Evolutionary conservation across 2,113 vertebrate genomes (phyloP), one percentile per base, ranked within the genome.

Genomic region (Megaleporinus macrocephalus): DNA sequence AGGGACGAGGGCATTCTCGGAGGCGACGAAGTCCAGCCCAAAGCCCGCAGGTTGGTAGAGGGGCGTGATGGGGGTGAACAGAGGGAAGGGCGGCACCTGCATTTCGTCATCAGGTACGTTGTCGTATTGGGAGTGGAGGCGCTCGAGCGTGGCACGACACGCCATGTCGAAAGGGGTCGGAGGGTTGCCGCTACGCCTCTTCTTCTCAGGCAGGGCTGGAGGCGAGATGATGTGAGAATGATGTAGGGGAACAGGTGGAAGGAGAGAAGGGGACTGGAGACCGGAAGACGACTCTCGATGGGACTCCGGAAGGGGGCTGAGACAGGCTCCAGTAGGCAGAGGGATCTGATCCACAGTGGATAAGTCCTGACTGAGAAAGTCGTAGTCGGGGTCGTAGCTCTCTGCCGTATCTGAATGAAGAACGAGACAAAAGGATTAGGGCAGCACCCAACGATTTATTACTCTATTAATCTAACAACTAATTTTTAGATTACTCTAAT

Each of bases 351-450:
- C 96, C 13, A 90, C 82, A 0, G 90, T 95, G 0, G 96, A 98
- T 84, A 97, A 94, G 91, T 98, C 97, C 70, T 96, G 95, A 88
- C 95, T 95, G 27, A 98, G 93, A 92, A 98, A 98, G 85, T 97
- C 95, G 5, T 98, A 97, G 89, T 98, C 97, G 0, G 96, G 96
- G 72, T 98, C 97, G 16, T 97, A 96, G 7, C 86, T 89, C 44
- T 92, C 93, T 76, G 89, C 82, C 84, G 95, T 96, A 93, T 96
- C 96, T 96, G 88, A 44, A 36, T 33, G 61, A 80, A 36, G 11
- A 36, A 55, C 6, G 9, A 18, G 24, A 69, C 7, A 22, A 18
- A 29, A 24, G 24, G 2, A n/a, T n/a, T n/a, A n/a, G n/a, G n/a
- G n/a, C n/a, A n/a, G n/a, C n/a, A n/a, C n/a, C n/a, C n/a, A n/a